Evolutionary conservation across 2,797 vertebrate genomes (phyloP).

Genomic region (Sebastiscus albofasciatus): DNA sequence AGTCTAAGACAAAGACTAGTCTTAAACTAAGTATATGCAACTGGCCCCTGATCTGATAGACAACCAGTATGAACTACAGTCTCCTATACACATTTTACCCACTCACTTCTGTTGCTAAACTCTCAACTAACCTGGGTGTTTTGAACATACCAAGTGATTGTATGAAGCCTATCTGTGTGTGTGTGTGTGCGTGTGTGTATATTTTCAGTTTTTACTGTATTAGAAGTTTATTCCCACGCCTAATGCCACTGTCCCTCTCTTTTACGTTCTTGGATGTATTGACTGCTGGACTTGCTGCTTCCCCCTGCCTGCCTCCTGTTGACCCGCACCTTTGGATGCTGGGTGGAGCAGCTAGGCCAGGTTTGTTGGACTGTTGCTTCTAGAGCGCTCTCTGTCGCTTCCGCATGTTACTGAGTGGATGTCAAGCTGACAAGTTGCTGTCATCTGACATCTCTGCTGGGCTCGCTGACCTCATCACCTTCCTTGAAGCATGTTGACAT

Average conservation of each 20-base stretch:
- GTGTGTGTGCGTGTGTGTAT: not conserved
- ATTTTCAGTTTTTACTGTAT: conserved; percentile 10
- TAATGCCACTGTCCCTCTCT: conserved; percentile 83
- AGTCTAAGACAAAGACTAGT: too few relatives aligned
- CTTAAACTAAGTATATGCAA: too few relatives aligned
- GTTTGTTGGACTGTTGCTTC: conserved; percentile 80
- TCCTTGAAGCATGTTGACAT: conserved; percentile 31
- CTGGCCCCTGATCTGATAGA: not conserved
- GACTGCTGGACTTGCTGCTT: conserved; percentile 72
- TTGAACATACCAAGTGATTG: conserved; percentile 8
- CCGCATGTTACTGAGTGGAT: conserved; percentile 46
- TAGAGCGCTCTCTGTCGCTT: conserved; percentile 34
- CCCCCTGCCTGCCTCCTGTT: conserved; percentile 69
- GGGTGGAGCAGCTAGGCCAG: conserved; percentile 86
- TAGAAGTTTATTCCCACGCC: conserved; percentile 41
- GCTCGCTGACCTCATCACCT: conserved; percentile 4
- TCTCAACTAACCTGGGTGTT: conserved; percentile 6
- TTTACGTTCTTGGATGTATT: conserved; percentile 65
- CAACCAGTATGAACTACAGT: not conserved
- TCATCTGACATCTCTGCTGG: conserved; percentile 12
- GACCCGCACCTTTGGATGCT: conserved; percentile 76
- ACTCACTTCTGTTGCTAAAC: not conserved
- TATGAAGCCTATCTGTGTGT: conserved; percentile 1
- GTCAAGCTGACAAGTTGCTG: conserved; percentile 1
- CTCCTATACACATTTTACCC: conserved; percentile 2